phyloP scores from a whole-genome alignment of 2,888 invertebrate species.

The Callosobruchus maculatus region DNA sequence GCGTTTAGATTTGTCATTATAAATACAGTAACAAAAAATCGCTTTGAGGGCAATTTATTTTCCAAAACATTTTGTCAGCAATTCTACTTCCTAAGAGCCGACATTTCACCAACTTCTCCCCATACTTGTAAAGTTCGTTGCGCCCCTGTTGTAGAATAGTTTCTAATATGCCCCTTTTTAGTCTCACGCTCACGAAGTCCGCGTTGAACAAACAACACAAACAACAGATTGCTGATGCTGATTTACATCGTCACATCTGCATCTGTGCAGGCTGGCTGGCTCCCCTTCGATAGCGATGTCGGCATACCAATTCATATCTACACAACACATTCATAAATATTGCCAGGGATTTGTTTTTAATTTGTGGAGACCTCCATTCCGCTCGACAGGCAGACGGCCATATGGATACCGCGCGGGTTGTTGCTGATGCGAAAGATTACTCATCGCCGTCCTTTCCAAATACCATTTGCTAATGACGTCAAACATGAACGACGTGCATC shows the following conservation, averaged over 20 bases:
- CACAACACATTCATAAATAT: constrained; percentile 28
- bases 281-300: constrained; percentile 32
- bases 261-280: constrained; percentile 37
- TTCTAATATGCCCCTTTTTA: constrained; percentile 8
- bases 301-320: constrained; percentile 29
- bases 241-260: constrained; percentile 45
- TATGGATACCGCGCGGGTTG: constrained; percentile 15
- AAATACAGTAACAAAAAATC: too few relatives aligned
- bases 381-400: constrained; percentile 16
- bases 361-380: constrained; percentile 25
- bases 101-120: too few relatives aligned
- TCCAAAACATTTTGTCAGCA: too few relatives aligned
- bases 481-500: neutral
- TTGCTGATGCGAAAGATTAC: neutral
- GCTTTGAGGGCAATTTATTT: too few relatives aligned
- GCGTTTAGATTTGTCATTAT: too few relatives aligned
- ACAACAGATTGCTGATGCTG: constrained; percentile 26
- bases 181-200: constrained; percentile 12
- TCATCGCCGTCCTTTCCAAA: neutral
- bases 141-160: too few relatives aligned
- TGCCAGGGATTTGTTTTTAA: constrained; percentile 37
- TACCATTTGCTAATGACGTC: neutral
- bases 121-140: too few relatives aligned
- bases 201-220: constrained; percentile 13
- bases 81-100: too few relatives aligned